Evolutionary conservation across 2,888 invertebrate genomes (phyloP).

Genomic region (Amblyteles armatorius): DNA sequence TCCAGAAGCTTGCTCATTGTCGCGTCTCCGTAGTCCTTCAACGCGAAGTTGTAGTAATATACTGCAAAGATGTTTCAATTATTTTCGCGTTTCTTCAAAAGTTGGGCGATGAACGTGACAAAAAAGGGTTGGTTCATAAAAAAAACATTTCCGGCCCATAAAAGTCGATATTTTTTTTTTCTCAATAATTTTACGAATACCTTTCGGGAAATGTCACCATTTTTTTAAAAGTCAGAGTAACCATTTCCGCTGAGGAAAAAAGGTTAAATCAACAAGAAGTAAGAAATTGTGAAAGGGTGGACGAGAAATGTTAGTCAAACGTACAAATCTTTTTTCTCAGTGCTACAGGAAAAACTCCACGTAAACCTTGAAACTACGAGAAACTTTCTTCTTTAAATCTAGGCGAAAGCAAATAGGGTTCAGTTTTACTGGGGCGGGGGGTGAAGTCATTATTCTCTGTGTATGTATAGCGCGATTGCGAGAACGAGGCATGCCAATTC

Average conservation of each 20-base stretch:
- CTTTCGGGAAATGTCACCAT: no score
- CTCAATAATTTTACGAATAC: no score
- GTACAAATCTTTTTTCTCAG: no score
- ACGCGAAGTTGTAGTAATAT: constrained; percentile 95
- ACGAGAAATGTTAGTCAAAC: no score
- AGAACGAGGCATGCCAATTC: constrained; percentile 59
- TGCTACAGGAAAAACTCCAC: no score
- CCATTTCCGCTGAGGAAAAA: no score
- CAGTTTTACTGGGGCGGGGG: neutral
- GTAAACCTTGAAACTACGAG: neutral
- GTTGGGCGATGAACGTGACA: neutral
- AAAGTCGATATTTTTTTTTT: no score
- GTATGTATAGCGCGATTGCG: constrained; percentile 38
- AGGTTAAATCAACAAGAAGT: no score
- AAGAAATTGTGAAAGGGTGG: no score
- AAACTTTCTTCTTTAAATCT: neutral
- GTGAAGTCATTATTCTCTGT: neutral
- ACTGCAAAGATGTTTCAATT: constrained; percentile 86
- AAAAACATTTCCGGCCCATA: neutral
- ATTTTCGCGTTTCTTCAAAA: neutral
- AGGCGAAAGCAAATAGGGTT: constrained; percentile 1
- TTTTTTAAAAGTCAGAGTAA: no score
- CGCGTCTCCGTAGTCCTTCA: constrained; percentile 94
- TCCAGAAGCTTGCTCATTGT: constrained; percentile 91
- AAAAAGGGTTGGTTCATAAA: neutral